These are phyloP conservation scores for Cynodonichthys magdalenae DNA, from an alignment of 2,797 vertebrate species.

Conservation along the genomic window DNA sequence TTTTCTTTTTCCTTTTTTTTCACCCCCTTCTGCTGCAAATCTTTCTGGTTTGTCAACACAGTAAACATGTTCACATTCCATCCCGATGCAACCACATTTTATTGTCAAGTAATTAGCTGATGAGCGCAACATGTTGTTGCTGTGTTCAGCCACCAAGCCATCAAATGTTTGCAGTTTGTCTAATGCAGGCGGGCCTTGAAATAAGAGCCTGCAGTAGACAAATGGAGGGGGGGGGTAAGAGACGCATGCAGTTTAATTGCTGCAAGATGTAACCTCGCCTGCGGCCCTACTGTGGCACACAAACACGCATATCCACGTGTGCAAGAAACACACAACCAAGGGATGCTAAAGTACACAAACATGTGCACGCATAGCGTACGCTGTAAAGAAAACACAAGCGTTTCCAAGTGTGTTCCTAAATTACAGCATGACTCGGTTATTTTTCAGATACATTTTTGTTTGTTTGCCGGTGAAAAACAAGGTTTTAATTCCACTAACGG, in stretches of 20 bases:
- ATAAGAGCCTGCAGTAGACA: slow-evolving; percentile 68
- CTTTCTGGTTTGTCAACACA: slow-evolving; percentile 45
- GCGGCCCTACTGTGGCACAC: slow-evolving; percentile 66
- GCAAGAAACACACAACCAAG: slow-evolving; percentile 37
- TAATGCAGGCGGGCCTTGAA: slow-evolving; percentile 71
- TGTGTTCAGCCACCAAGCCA: slow-evolving; percentile 61
- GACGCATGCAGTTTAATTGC: slow-evolving; percentile 79
- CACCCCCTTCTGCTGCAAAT: slow-evolving; percentile 6
- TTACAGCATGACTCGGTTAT: slow-evolving; percentile 18
- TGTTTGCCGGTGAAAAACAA: slow-evolving; percentile 54
- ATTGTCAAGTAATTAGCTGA: slow-evolving; percentile 57
- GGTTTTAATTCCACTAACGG: slow-evolving; percentile 46
- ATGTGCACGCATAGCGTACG: slow-evolving; percentile 25
- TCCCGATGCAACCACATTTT: slow-evolving; percentile 53
- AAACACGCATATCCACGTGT: slow-evolving; percentile 58
- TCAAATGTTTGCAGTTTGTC: slow-evolving; percentile 67
- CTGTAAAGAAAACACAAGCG: slow-evolving; percentile 41
- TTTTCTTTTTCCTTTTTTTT: slow-evolving; percentile 5
- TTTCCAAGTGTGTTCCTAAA: slow-evolving; percentile 29
- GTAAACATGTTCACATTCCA: slow-evolving; percentile 50
- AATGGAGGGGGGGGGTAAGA: slow-evolving; percentile 69
- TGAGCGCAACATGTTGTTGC: slow-evolving; percentile 66
- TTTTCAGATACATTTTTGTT: slow-evolving; percentile 37
- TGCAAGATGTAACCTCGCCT: slow-evolving; percentile 81
- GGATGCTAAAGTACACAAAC: slow-evolving; percentile 45